These are phyloP conservation scores for Trissonchulus latispiculum DNA, from an alignment of 2,888 invertebrate genomes.

Conservation along the genomic window DNA sequence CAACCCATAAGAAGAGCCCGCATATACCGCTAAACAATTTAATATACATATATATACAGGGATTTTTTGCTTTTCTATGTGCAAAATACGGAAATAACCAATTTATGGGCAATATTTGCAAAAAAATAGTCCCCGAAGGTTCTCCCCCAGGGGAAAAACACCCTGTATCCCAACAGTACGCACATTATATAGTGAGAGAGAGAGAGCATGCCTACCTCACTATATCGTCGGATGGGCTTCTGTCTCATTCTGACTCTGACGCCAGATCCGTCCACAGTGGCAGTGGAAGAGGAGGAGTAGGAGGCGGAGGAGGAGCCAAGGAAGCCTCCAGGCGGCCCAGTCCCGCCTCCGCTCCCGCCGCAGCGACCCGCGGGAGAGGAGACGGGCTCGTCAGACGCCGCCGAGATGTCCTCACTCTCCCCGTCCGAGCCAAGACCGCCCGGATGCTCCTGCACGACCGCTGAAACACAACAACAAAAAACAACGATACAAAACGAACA, in stretches of 20 bases:
- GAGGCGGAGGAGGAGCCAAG: neutral
- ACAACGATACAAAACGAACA: too few relatives aligned
- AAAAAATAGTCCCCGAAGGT: too few relatives aligned
- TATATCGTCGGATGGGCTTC: constrained; percentile 39
- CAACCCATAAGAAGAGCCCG: too few relatives aligned
- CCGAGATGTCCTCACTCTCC: constrained; percentile 40
- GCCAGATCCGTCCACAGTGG: constrained; percentile 25
- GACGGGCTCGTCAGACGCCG: constrained; percentile 32
- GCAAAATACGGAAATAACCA: too few relatives aligned
- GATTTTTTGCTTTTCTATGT: too few relatives aligned
- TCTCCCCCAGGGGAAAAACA: too few relatives aligned
- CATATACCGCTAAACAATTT: too few relatives aligned
- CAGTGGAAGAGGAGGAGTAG: neutral
- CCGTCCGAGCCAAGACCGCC: constrained; percentile 42
- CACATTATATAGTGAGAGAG: too few relatives aligned
- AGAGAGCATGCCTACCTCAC: constrained; percentile 33
- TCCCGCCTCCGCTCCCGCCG: constrained; percentile 22
- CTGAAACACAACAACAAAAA: constrained; percentile 30
- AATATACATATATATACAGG: too few relatives aligned
- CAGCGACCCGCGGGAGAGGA: constrained; percentile 18
- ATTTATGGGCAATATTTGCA: too few relatives aligned
- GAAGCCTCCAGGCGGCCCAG: neutral
- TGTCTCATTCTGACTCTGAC: constrained; percentile 40
- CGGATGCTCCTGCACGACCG: constrained; percentile 41
- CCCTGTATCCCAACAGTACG: too few relatives aligned